phyloP scores from a whole-genome alignment of 2,797 vertebrate species.

The Catamblyrhynchus diadema region DNA sequence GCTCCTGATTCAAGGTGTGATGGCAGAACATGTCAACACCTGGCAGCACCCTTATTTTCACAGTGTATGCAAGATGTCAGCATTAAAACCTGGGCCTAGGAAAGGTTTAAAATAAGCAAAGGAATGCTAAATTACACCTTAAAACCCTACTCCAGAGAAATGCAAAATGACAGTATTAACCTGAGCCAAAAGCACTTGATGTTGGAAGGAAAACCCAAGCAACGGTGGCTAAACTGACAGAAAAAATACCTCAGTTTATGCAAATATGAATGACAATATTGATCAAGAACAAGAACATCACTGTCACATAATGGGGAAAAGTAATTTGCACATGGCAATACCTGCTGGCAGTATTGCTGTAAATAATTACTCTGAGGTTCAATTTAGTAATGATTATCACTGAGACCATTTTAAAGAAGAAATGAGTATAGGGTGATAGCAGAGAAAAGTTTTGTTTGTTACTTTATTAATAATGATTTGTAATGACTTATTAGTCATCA shows the following conservation, averaged over 20 bases:
- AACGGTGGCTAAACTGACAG: background rate
- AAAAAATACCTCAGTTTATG: background rate
- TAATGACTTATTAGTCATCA: background rate
- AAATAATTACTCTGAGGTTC: background rate
- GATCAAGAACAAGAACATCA: background rate
- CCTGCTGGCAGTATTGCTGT: background rate
- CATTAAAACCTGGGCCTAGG: background rate
- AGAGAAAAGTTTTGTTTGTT: background rate
- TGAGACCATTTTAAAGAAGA: background rate
- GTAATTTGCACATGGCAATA: background rate
- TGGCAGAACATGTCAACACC: background rate
- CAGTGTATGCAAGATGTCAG: background rate
- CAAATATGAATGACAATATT: background rate
- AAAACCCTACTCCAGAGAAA: background rate
- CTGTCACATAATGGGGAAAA: background rate
- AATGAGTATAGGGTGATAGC: background rate
- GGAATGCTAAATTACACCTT: background rate
- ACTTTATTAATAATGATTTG: background rate
- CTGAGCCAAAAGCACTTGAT: background rate
- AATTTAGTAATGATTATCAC: background rate
- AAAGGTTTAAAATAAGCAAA: background rate
- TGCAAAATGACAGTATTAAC: background rate
- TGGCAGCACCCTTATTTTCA: background rate
- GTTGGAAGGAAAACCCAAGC: background rate
- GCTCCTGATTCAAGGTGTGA: background rate